Percentiles rank a stretch among this genome's conserved stretches.
These are phyloP conservation scores for Drosophila peninsularis DNA, from an alignment of 2,888 invertebrate species.

Conservation along the genomic window DNA sequence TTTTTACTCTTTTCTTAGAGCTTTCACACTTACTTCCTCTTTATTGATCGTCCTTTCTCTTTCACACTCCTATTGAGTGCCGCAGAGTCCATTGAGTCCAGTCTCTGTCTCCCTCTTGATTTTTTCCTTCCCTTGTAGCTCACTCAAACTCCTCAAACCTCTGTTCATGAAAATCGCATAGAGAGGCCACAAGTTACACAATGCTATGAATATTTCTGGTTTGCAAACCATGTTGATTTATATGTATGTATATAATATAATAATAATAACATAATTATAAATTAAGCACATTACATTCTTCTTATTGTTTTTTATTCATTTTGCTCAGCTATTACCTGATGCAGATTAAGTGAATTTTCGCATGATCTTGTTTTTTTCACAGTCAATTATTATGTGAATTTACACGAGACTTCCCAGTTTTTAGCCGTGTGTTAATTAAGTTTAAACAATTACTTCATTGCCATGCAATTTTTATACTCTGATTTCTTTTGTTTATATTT, in stretches of 20 bases:
- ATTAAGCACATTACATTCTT: not conserved
- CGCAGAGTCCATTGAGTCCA: no score
- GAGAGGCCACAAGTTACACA: not conserved
- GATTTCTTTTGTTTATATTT: constrained; percentile 10
- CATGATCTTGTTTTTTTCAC: constrained; percentile 45
- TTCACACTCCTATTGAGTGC: not conserved
- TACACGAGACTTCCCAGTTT: constrained; percentile 45
- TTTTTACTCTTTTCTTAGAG: no score
- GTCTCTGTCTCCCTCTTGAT: not conserved
- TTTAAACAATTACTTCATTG: constrained; percentile 61
- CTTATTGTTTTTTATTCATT: constrained; percentile 2
- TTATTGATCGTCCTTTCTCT: not conserved
- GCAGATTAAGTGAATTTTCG: constrained; percentile 41
- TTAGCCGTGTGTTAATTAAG: constrained; percentile 65
- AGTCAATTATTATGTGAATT: constrained; percentile 60
- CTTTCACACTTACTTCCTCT: no score
- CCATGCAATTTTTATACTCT: constrained; percentile 27
- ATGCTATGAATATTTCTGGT: no score
- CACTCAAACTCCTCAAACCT: no score
- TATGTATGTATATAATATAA: no score
- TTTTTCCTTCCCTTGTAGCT: not conserved
- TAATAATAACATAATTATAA: not conserved
- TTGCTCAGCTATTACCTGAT: constrained; percentile 23
- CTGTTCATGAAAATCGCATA: not conserved
- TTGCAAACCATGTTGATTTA: not conserved